Conservation (phyloP, 2,113 vertebrate species). For the Himantopus leucocephalus region DNA sequence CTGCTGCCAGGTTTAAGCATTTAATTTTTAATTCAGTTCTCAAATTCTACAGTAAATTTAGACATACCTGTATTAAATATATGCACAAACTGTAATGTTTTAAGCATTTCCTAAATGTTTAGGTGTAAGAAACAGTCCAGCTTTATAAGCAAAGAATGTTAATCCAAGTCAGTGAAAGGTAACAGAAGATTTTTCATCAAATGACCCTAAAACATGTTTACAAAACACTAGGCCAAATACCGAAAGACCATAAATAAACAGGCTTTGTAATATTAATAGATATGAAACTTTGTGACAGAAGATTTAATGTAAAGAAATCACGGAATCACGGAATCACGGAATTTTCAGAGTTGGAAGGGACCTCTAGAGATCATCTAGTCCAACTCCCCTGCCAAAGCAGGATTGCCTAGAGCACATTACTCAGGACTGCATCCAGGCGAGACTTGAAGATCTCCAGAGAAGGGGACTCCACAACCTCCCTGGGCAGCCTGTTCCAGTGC, state of each 20-base stretch:
- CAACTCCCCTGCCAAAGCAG: too few species aligned
- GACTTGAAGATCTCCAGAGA: too few species aligned
- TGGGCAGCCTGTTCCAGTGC: too few species aligned
- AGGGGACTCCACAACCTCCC: too few species aligned
- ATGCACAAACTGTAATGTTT: not conserved
- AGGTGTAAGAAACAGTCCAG: not conserved
- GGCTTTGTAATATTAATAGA: not conserved
- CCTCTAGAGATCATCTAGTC: too few species aligned
- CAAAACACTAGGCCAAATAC: not conserved
- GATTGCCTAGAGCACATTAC: too few species aligned
- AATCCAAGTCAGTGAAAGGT: not conserved
- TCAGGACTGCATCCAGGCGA: too few species aligned
- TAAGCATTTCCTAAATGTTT: not conserved
- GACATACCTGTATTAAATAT: not conserved
- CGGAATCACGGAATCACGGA: too few species aligned
- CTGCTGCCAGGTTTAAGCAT: not conserved
- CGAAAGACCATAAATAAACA: not conserved
- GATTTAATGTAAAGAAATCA: not conserved
- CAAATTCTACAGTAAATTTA: not conserved
- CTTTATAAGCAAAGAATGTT: not conserved
- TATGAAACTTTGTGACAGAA: not conserved
- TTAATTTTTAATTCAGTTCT: not conserved
- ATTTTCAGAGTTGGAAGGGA: too few species aligned
- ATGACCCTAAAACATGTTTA: not conserved
- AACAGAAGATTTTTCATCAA: not conserved